Evolutionary conservation across 1,140 invertebrate species (phyloP).

Genomic region (Halyomorpha halys): DNA sequence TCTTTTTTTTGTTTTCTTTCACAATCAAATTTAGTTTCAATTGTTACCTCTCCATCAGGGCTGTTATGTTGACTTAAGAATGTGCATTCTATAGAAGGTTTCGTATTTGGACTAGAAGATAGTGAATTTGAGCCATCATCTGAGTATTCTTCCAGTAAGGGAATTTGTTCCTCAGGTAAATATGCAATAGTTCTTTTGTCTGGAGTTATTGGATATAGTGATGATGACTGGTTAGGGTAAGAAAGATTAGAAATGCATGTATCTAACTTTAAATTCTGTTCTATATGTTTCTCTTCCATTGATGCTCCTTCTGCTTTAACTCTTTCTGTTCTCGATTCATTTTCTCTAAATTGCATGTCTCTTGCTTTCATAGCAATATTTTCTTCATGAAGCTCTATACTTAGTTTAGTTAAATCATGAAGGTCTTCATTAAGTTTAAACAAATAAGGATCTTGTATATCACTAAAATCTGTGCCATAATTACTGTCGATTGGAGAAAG

Average conservation of each 20-base stretch:
- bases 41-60: neutral
- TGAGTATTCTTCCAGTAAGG: constrained; percentile 22
- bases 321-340: constrained; percentile 17
- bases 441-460: constrained; percentile 47
- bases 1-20: neutral
- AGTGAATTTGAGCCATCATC: constrained; percentile 20
- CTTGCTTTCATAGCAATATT: constrained; percentile 15
- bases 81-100: neutral
- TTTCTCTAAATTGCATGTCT: constrained; percentile 21
- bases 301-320: constrained; percentile 26
- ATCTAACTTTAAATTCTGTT: constrained; percentile 15
- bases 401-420: constrained; percentile 45
- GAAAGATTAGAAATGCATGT: neutral
- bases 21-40: constrained; percentile 3
- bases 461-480: constrained; percentile 36
- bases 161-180: constrained; percentile 24
- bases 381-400: constrained; percentile 43
- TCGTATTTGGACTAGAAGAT: neutral
- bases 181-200: constrained; percentile 11
- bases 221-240: neutral
- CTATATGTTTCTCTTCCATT: constrained; percentile 25
- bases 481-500: constrained; percentile 8
- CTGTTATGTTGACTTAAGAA: constrained; percentile 1
- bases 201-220: neutral
- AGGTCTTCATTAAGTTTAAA: constrained; percentile 45